Conservation (phyloP, 1,140 invertebrate genomes). For the Anoplolepis gracilipes region DNA sequence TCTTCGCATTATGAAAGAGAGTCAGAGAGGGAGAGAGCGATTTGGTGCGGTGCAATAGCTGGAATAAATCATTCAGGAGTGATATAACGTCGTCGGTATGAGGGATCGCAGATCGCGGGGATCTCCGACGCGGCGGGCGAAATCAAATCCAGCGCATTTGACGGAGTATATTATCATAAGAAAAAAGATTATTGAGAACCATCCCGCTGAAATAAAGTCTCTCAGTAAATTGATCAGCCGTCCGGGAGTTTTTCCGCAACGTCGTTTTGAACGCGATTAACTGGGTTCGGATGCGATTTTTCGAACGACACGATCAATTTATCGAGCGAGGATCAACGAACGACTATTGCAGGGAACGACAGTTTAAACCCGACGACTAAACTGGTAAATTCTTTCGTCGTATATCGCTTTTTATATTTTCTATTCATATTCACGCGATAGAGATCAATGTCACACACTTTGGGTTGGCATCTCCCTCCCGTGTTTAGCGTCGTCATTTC, state of each 20-base stretch:
- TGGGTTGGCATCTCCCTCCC: conserved; percentile 34
- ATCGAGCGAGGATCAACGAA: conserved; percentile 23
- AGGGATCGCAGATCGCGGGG: conserved; percentile 13
- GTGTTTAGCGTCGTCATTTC: conserved; percentile 16
- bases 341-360: conserved; percentile 29
- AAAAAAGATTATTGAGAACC: conserved; percentile 40
- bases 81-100: conserved; percentile 37
- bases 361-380: conserved; percentile 25
- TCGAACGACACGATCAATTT: conserved; percentile 33
- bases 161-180: conserved; percentile 23
- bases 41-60: conserved; percentile 41
- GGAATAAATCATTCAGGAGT: conserved; percentile 57
- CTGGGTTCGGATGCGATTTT: conserved; percentile 45
- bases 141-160: conserved; percentile 58
- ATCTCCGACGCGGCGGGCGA: background rate
- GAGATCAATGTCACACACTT: conserved; percentile 33
- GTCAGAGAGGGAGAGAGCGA: conserved; percentile 8
- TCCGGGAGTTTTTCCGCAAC: conserved; percentile 45
- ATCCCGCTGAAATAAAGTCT: conserved; percentile 30
- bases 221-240: conserved; percentile 48
- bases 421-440: conserved; percentile 46
- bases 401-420: conserved; percentile 56
- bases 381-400: conserved; percentile 52
- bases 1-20: conserved; percentile 60
- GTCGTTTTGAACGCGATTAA: conserved; percentile 46